These are phyloP conservation scores for Hirtodrosophila confusa DNA, from an alignment of 2,888 invertebrate species.

Conservation along the genomic window DNA sequence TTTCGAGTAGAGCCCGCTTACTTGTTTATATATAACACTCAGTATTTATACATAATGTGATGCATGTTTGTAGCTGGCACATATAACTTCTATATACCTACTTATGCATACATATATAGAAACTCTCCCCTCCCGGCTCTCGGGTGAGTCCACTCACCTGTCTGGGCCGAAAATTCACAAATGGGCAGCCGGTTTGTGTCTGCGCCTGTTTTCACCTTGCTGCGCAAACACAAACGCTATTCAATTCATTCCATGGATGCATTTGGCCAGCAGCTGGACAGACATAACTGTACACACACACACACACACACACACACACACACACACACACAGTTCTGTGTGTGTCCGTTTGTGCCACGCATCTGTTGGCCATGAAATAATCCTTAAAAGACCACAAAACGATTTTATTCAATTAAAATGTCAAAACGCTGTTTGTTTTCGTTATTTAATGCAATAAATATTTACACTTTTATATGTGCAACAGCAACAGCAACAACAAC, in stretches of 20 bases:
- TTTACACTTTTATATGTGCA: slow-evolving; percentile 60
- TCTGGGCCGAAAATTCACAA: slow-evolving; percentile 31
- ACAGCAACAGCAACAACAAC: slow-evolving; percentile 9
- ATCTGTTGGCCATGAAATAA: slow-evolving; percentile 76
- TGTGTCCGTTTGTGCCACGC: slow-evolving; percentile 19
- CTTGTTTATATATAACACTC: slow-evolving; percentile 4
- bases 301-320: slow-evolving; percentile 3
- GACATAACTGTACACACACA: slow-evolving; percentile 16
- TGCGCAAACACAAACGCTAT: slow-evolving; percentile 73
- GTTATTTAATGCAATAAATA: slow-evolving; percentile 77
- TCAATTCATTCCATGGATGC: slow-evolving; percentile 73
- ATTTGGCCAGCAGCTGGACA: slow-evolving; percentile 59
- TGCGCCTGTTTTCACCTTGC: slow-evolving; percentile 68
- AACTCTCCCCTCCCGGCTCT: not conserved
- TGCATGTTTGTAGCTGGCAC: slow-evolving; percentile 24
- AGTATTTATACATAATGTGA: slow-evolving; percentile 41
- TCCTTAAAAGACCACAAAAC: slow-evolving; percentile 79
- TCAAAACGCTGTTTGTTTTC: slow-evolving; percentile 79
- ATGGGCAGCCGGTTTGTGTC: slow-evolving; percentile 32
- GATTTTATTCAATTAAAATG: slow-evolving; percentile 79
- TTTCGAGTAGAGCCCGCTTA: not conserved
- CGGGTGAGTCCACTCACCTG: slow-evolving; percentile 10
- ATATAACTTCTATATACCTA: slow-evolving; percentile 2
- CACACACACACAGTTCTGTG: slow-evolving; percentile 1
- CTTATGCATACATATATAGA: not conserved